Evolutionary conservation across 2,113 vertebrate genomes (phyloP).

Genomic region (Epinephelus moara): DNA sequence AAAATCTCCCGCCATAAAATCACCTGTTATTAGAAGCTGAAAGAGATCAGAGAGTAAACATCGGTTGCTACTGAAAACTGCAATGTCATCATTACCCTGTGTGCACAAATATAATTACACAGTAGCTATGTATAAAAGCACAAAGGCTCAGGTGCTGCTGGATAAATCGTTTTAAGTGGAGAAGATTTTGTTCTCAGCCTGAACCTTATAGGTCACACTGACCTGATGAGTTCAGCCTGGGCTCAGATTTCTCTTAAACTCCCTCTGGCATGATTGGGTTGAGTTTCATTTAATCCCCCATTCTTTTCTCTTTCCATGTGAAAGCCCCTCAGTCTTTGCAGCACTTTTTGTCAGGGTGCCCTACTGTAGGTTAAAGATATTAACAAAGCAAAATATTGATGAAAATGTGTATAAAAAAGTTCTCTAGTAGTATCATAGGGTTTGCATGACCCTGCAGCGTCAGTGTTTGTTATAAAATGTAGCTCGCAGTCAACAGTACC

Average conservation of each 20-base stretch:
- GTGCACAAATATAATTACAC: not conserved
- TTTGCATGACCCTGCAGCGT: not conserved
- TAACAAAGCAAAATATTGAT: not conserved
- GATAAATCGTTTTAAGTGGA: not conserved
- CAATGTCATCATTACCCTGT: constrained; percentile 15
- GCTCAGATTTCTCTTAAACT: constrained; percentile 9
- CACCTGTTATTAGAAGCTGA: not conserved
- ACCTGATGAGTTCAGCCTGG: not conserved
- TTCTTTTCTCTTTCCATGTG: not conserved
- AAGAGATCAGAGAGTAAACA: constrained; percentile 2
- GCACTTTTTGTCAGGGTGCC: not conserved
- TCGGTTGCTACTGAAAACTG: constrained; percentile 13
- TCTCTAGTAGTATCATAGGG: not conserved
- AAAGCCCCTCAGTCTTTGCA: not conserved
- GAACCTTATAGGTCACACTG: not conserved
- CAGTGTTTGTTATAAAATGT: not conserved
- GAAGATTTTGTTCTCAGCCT: not conserved
- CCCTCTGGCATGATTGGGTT: not conserved
- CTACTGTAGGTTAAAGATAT: not conserved
- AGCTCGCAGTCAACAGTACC: not conserved
- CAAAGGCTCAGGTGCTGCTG: not conserved
- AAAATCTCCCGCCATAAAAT: constrained; percentile 6
- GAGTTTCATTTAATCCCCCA: not conserved
- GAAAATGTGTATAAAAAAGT: not conserved
- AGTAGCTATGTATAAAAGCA: not conserved